A percentile compares a stretch with the other conserved stretches of the same genome.
Conservation (phyloP, 2,113 vertebrate species). For the Forbesichthys agassizii region DNA sequence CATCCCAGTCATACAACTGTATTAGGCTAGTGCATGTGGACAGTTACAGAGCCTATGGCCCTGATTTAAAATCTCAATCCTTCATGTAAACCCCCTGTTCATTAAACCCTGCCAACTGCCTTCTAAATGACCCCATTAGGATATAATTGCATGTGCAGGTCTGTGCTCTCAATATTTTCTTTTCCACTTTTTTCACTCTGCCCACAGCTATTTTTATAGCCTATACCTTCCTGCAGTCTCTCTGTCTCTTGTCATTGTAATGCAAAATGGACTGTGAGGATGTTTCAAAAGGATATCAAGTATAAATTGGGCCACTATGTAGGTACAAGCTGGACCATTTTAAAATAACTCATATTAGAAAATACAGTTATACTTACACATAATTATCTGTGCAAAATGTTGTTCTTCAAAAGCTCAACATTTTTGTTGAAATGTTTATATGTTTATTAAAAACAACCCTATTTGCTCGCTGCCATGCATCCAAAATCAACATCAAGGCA, state of each 20-base stretch:
- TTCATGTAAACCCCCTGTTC: constrained; percentile 90
- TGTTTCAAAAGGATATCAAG: neutral
- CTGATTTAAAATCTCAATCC: constrained; percentile 78
- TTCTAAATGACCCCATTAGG: constrained; percentile 94
- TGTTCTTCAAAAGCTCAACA: too few relatives aligned
- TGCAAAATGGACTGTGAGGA: constrained; percentile 28
- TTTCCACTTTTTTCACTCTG: neutral
- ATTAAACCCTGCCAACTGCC: constrained; percentile 93
- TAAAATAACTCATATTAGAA: too few relatives aligned
- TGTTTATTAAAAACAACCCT: too few relatives aligned
- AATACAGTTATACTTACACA: too few relatives aligned
- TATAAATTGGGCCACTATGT: neutral
- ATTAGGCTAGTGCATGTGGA: neutral
- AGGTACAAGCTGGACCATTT: too few relatives aligned
- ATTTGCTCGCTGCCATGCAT: too few relatives aligned
- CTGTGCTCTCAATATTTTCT: constrained; percentile 83
- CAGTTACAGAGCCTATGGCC: constrained; percentile 66
- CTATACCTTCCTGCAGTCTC: neutral
- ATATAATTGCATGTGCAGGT: constrained; percentile 91
- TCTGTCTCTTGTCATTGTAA: constrained; percentile 72
- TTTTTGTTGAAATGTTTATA: too few relatives aligned
- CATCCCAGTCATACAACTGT: neutral
- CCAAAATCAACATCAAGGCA: too few relatives aligned
- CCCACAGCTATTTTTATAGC: neutral
- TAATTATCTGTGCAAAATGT: too few relatives aligned